Evolutionary conservation across 2,888 invertebrate genomes (phyloP), one percentile per base, ranked within the genome.

Genomic region (Tiliacea aurago): DNA sequence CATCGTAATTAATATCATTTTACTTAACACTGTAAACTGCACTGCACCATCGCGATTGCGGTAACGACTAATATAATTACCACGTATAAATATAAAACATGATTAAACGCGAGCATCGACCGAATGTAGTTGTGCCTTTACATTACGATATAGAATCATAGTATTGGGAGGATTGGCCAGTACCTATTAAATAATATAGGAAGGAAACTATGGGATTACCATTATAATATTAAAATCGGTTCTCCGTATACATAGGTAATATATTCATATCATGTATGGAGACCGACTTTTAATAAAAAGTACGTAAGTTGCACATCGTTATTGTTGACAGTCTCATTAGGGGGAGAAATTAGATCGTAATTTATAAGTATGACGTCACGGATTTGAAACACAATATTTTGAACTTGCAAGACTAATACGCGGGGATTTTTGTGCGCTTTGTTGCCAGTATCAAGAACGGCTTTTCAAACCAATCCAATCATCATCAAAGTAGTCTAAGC

Each of bases 301-400:
- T 86, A 86, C 73, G 70, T 87, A 86, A 86, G 76, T 75, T 78
- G 87, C 90, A 89, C 89, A 78, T 84, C 81, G 85, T 89, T 89
- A 87, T 86, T 89, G 90, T 88, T 91, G 86, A 85, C 78, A 85
- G 84, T 84, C 83, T 87, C 84, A 80, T 77, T 88, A 88, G 89
- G 64, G 71, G 74, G 78, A 85, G 81, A 75, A 81, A 71, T 74
- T 87, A 84, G 82, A 70, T 76, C 43, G 76, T 87, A 84, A 80
- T 73, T 66, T 80, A 51, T 80, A 80, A 80, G 84, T 73, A 73
- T 86, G 73, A 71, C 70, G 88, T 78, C 79, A 81, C 73, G 63
- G 76, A 87, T 86, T 88, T 85, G 87, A 87, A 89, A 86, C 86
- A 84, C 83, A 81, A 80, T 76, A 81, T 59, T 76, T 80, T 59